These are phyloP conservation scores for Otis tarda DNA, from an alignment of 2,113 vertebrate species.

Conservation along the genomic window DNA sequence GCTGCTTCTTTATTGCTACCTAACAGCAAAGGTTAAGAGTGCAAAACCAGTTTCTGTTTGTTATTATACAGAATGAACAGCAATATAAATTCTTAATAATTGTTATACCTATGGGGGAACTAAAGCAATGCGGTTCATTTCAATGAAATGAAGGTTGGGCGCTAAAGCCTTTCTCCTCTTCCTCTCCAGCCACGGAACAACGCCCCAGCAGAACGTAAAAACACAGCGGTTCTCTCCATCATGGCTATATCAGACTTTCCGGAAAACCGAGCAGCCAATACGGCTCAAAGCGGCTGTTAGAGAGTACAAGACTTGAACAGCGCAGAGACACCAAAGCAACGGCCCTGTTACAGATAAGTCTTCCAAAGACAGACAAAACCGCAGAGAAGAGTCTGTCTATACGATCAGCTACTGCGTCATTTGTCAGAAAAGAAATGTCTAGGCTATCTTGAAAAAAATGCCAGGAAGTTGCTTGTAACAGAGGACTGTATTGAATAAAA, in stretches of 20 bases:
- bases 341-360: neutral
- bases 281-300: neutral
- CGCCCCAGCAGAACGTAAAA: neutral
- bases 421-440: neutral
- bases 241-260: neutral
- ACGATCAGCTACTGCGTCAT: neutral
- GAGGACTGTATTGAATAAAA: constrained; percentile 45
- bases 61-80: constrained; percentile 52
- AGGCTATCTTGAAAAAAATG: neutral
- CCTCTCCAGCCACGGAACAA: neutral
- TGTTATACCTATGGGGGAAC: constrained; percentile 51
- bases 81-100: constrained; percentile 64
- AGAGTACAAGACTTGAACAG: neutral
- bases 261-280: neutral
- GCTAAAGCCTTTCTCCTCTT: neutral
- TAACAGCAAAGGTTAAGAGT: constrained; percentile 46
- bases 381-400: neutral
- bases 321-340: neutral
- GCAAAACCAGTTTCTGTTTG: constrained; percentile 32
- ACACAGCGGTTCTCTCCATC: neutral
- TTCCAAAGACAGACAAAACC: neutral
- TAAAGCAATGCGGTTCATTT: constrained; percentile 37
- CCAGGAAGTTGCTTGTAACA: neutral
- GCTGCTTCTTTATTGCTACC: neutral
- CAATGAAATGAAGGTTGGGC: neutral